These are phyloP conservation scores for Rattus rattus DNA, from an alignment of 2,113 vertebrate species.

Conservation along the genomic window DNA sequence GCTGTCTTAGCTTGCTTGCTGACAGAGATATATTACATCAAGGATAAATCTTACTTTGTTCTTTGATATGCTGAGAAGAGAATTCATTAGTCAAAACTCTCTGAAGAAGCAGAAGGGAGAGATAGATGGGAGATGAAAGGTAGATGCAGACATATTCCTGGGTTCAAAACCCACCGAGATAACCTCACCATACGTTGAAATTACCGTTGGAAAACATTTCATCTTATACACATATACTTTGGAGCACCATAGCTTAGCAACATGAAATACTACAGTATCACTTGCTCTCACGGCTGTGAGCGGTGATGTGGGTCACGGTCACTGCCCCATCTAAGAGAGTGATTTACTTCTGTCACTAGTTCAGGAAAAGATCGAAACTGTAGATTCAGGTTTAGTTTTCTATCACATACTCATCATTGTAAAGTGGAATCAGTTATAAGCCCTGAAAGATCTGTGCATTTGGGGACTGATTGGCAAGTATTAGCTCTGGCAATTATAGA, in stretches of 20 bases:
- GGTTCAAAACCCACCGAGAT: background rate
- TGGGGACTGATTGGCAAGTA: background rate
- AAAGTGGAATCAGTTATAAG: background rate
- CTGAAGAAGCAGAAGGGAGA: background rate
- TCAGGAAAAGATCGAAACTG: background rate
- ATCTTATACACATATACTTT: background rate
- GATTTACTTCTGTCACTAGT: background rate
- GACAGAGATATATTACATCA: background rate
- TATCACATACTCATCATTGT: background rate
- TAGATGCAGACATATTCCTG: background rate
- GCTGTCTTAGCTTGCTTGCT: background rate
- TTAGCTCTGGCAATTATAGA: background rate
- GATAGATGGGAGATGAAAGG: background rate
- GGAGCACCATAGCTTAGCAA: background rate
- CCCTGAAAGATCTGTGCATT: background rate
- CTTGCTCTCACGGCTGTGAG: background rate
- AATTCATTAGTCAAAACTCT: background rate
- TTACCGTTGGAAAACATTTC: background rate
- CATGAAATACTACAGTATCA: too few species aligned
- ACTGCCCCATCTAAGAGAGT: background rate
- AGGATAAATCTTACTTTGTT: slow-evolving; percentile 16
- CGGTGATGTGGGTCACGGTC: background rate
- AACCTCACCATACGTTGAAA: background rate
- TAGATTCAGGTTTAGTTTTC: background rate
- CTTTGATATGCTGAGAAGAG: background rate